Evolutionary conservation across 2,888 invertebrate genomes (phyloP), one percentile per base, ranked within the genome.

Genomic region (Lingula anatina): DNA sequence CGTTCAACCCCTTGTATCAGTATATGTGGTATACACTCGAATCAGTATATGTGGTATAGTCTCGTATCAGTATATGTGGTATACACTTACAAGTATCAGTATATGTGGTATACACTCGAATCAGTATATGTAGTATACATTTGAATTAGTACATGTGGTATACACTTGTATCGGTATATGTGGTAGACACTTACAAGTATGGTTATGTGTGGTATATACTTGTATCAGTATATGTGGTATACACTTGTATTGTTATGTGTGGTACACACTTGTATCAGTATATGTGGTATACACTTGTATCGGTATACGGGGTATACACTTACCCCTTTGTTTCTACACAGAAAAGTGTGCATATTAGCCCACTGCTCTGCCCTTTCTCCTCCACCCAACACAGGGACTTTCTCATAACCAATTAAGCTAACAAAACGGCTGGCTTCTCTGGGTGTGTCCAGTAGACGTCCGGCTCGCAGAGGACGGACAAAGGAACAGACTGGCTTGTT

Each of bases 371-470:
- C 55, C 31, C 61, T 61, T 46, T 64, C 65, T 2, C 70, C 71
- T 2, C 71, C 70, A 5, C 75, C 77, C 5, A 75, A 54, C 3
- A 63, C 56, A 18, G 64, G 56, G 9, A 64, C 54, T 51, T 66
- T 67, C 51, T 76, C 73, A 49, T 72, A 69, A 41, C 69, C 71
- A 31, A 76, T 66, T 18, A 76, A 61, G 45, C 68, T 67, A 21
- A 76, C 75, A 61, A 77, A 78, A 26, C 78, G 56, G 3, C 74
- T 69, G 4, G 76, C 73, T 55, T 76, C 65, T 23, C 75, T 55
- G 0, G 77, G 71, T 1, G 71, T 73, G 53, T 77, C 76, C 18
- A 78, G 50, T 35, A 78, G 58, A 1, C 77, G 62, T 1, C 75
- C 73, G 12, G 72, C 70, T 44, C 74, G 55, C 43, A 78, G 55